Evolutionary conservation across 2,113 vertebrate genomes (phyloP).

Genomic region (Antennarius striatus): DNA sequence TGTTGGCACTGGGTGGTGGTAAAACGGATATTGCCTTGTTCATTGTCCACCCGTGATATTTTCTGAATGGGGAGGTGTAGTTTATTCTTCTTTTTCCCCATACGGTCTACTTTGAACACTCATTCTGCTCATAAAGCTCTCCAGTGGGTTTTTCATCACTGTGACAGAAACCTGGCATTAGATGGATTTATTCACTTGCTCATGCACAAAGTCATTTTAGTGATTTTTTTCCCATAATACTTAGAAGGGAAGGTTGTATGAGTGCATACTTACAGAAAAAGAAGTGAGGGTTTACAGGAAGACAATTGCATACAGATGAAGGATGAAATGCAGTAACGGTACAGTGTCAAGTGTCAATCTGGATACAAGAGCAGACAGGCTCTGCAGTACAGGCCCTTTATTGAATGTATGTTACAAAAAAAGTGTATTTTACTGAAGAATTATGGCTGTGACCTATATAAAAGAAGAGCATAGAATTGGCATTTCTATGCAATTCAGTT

Average conservation of each 20-base stretch:
- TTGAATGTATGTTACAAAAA: conserved; percentile 10
- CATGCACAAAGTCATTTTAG: conserved; percentile 50
- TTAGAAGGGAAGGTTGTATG: conserved; percentile 13
- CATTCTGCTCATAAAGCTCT: conserved; percentile 19
- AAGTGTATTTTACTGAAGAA: conserved; percentile 20
- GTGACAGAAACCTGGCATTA: conserved; percentile 54
- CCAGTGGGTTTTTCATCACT: conserved; percentile 46
- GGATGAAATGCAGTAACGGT: conserved; percentile 2
- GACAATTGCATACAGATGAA: conserved; percentile 14
- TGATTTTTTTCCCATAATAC: conserved; percentile 41
- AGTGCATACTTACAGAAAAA: no score
- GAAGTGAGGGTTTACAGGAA: neutral
- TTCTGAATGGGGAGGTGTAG: conserved; percentile 9
- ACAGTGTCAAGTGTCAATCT: neutral
- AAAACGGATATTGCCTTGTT: neutral
- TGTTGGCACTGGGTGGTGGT: conserved; percentile 1
- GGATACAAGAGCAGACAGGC: conserved; percentile 3
- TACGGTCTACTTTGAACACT: conserved; percentile 21
- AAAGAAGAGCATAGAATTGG: conserved; percentile 5
- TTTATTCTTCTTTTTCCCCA: conserved; percentile 11
- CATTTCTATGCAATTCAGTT: conserved; percentile 8
- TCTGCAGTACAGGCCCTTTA: conserved; percentile 3
- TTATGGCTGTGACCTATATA: conserved; percentile 2
- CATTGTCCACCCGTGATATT: conserved; percentile 30
- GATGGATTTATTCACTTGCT: conserved; percentile 46